Base-by-base conservation (phyloP, 2,113 vertebrate genomes). In the Terrapene triunguis region DNA sequence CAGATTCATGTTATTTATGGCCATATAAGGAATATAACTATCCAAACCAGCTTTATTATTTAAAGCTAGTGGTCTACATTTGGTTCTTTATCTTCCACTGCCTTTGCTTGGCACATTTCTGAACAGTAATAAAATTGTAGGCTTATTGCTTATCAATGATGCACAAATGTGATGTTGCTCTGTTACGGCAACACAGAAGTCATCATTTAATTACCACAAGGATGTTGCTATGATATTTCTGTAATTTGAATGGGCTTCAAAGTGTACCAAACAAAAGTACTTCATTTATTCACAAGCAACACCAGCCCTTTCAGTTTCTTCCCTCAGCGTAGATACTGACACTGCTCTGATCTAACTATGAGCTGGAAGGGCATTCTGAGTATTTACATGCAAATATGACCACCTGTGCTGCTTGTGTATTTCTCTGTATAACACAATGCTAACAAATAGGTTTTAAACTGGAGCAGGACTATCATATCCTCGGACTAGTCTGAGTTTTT, bases 21-120 rank as follows among this genome's bases (percentile, higher is more conserved):
- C 80, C 38, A 59, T 88, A 92, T 84, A 84, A 93, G 85, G 76
- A 89, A 88, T 55, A 55, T 32, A 87, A 32, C 89, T 14, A 83
- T 88, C 89, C 90, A 96, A 94, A 79, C 32, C 44, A 88, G 12
- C 24, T 90, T 93, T 92, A 51, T 94, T 90, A 48, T 87, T 95
- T 85, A 88, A 82, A 84, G 91, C 35, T 53, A 82, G 62, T 83
- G 48, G 25, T 86, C 55, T 89, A 29, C 38, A 25, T 12, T 47
- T 51, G 32, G 17, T 38, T 94, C 47, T 94, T 80, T 69, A 82
- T 93, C 89, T 94, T 55, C 21, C 35, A 9, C 6, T 55, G 47
- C 1, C 44, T 35, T 10, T 74, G 83, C 76, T 6, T 69, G 85
- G 55, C 53, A 84, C 1, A 1, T 84, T n/a, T 1, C 19, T 90